Evolutionary conservation across 2,113 vertebrate genomes (phyloP).

Genomic region (Leptodactylus fuscus): DNA sequence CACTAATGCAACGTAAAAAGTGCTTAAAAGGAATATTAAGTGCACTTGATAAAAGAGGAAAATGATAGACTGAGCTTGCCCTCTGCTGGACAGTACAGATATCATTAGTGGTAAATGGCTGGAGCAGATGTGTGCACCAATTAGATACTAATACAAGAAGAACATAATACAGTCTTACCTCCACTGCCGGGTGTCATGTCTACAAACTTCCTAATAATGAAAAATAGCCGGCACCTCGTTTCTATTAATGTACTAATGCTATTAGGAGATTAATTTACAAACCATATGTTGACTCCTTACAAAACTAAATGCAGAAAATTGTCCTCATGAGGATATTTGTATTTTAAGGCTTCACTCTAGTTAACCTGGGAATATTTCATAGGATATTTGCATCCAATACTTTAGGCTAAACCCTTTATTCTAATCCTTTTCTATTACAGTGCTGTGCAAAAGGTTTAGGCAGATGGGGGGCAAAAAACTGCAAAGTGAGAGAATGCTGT

Average conservation of each 20-base stretch:
- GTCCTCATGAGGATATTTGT: background rate
- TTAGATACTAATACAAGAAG: background rate
- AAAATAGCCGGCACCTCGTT: background rate
- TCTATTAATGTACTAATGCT: background rate
- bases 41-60: background rate
- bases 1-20: constrained; percentile 1
- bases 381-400: background rate
- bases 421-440: too few relatives aligned
- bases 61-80: constrained; percentile 57
- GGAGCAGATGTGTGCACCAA: background rate
- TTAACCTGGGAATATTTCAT: too few relatives aligned
- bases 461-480: too few relatives aligned
- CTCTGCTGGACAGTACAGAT: constrained; percentile 55
- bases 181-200: background rate
- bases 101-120: constrained; percentile 6
- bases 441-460: too few relatives aligned
- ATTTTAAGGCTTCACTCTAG: background rate
- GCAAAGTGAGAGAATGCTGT: too few relatives aligned
- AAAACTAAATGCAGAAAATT: background rate
- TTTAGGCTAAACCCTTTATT: background rate
- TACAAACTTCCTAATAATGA: background rate
- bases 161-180: background rate
- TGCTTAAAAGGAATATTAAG: constrained; percentile 15
- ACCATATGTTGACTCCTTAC: background rate
- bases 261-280: background rate